Evolutionary conservation across 2,888 invertebrate genomes (phyloP).

Genomic region (Beris chalybata): DNA sequence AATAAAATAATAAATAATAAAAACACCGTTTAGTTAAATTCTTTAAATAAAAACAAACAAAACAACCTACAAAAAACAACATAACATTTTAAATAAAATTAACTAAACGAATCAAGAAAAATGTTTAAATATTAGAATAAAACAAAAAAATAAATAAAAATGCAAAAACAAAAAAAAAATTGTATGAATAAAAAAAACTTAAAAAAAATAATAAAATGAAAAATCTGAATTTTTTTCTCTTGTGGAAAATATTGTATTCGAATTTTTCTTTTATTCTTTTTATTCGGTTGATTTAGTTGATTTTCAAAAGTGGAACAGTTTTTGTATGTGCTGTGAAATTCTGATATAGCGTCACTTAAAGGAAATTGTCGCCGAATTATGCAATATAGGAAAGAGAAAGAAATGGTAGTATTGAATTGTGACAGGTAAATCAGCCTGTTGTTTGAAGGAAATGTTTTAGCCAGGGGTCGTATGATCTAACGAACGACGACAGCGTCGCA

Average conservation of each 20-base stretch:
- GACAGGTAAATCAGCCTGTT: no score
- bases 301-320: no score
- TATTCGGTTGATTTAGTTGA: no score
- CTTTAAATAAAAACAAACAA: constrained; percentile 11
- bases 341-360: no score
- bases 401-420: no score
- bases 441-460: no score
- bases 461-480: no score
- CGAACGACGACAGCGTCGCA: no score
- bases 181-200: constrained; percentile 25
- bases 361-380: no score
- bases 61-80: constrained; percentile 21
- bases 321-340: no score
- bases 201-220: constrained; percentile 29
- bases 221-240: constrained; percentile 19
- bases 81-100: constrained; percentile 26
- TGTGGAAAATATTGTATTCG: constrained; percentile 11
- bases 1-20: constrained; percentile 15
- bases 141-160: constrained; percentile 15
- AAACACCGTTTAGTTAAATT: constrained; percentile 27
- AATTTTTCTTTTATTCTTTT: no score
- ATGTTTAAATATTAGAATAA: constrained; percentile 30
- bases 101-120: constrained; percentile 10
- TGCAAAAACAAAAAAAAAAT: constrained; percentile 16
- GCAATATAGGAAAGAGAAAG: no score